A percentile compares a stretch with the other conserved stretches of the same genome.
These are phyloP conservation scores for Archips crataeganus DNA, from an alignment of 2,888 invertebrate species.

Conservation along the genomic window DNA sequence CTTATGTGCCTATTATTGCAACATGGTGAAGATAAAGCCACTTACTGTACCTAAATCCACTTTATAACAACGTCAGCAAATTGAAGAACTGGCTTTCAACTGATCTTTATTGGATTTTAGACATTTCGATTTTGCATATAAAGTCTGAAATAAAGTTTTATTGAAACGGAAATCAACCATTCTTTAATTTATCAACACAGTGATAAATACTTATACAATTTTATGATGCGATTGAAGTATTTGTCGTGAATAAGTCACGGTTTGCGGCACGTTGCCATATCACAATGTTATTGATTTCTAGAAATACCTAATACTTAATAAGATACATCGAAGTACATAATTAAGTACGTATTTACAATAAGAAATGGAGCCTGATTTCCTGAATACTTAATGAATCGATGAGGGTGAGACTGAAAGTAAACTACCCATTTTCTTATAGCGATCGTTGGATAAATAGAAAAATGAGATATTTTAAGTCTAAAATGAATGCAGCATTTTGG, in stretches of 20 bases:
- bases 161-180: background rate
- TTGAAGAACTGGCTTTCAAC: background rate
- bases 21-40: slow-evolving; percentile 17
- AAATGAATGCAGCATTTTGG: too few relatives aligned
- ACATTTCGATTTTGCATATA: background rate
- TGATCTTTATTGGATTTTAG: background rate
- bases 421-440: too few relatives aligned
- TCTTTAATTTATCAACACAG: background rate
- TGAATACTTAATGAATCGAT: too few relatives aligned
- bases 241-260: slow-evolving; percentile 12
- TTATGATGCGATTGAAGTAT: slow-evolving; percentile 10
- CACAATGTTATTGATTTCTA: slow-evolving; percentile 18
- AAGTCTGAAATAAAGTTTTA: background rate
- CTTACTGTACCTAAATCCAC: slow-evolving; percentile 23
- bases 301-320: slow-evolving; percentile 3
- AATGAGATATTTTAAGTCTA: too few relatives aligned
- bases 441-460: too few relatives aligned
- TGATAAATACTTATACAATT: slow-evolving; percentile 14
- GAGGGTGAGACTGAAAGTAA: too few relatives aligned
- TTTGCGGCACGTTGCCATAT: slow-evolving; percentile 2
- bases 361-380: background rate
- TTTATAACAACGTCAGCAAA: slow-evolving; percentile 14
- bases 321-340: background rate
- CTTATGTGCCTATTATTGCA: slow-evolving; percentile 15
- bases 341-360: background rate